Conservation (phyloP, 2,113 vertebrate species). For the Axis porcinus region DNA sequence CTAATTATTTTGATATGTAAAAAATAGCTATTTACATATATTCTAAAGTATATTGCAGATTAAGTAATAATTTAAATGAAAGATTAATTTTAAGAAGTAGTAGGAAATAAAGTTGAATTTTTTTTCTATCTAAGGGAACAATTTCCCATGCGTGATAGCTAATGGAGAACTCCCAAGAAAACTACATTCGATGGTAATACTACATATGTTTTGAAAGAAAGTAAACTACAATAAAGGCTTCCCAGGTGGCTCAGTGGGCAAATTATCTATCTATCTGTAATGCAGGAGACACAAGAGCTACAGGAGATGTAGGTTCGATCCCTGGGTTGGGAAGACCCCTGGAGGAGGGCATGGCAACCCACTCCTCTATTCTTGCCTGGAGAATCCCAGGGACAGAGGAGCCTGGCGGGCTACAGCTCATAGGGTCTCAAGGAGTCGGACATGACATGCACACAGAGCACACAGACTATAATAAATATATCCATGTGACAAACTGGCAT, state of each 20-base stretch:
- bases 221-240: neutral
- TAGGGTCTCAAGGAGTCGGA: neutral
- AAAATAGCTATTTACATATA: neutral
- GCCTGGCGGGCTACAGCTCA: neutral
- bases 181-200: neutral
- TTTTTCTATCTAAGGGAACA: neutral
- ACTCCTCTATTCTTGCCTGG: neutral
- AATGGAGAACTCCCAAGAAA: neutral
- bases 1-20: neutral
- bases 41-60: neutral
- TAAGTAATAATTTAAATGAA: neutral
- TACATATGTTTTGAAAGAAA: neutral
- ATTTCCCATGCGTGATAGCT: neutral
- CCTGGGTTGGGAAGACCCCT: neutral
- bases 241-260: neutral
- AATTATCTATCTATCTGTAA: neutral
- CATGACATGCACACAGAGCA: neutral
- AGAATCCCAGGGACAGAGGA: neutral
- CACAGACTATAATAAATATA: neutral
- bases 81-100: neutral
- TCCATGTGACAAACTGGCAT: neutral
- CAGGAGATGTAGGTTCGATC: neutral
- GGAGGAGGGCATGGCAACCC: neutral
- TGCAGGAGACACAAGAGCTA: neutral
- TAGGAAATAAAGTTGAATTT: neutral